Percentiles rank a stretch among this genome's conserved stretches.
Conservation (phyloP, 1,140 invertebrate species). For the Magallana gigas region DNA sequence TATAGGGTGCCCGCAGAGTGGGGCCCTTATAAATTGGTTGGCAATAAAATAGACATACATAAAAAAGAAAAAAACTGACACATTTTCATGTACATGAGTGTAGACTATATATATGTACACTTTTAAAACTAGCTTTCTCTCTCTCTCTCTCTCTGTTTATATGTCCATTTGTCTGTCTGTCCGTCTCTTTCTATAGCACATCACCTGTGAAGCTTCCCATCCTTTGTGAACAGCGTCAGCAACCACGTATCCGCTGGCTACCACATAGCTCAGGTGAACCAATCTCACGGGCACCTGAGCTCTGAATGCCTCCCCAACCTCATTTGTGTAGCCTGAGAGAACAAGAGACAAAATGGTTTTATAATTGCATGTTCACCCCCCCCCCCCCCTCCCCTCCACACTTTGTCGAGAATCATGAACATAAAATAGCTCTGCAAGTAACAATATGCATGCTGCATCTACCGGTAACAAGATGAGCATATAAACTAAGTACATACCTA, state of each 20-base stretch:
- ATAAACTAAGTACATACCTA: conserved; percentile 53
- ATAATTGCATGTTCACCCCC: too few species aligned
- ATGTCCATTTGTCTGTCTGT: neutral
- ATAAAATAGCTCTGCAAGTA: neutral
- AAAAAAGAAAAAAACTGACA: too few species aligned
- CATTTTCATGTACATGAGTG: too few species aligned
- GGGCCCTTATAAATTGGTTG: too few species aligned
- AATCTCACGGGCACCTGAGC: conserved; percentile 86
- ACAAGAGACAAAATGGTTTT: neutral
- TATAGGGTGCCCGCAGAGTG: too few species aligned
- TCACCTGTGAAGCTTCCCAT: conserved; percentile 84
- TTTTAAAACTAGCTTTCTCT: too few species aligned
- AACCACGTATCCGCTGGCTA: conserved; percentile 91
- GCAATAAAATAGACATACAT: too few species aligned
- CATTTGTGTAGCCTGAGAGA: conserved; percentile 93
- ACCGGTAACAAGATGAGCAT: too few species aligned
- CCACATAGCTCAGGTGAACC: conserved; percentile 89
- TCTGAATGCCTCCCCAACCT: conserved; percentile 96
- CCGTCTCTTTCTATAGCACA: neutral
- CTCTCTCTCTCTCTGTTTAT: too few species aligned
- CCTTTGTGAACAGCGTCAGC: conserved; percentile 93
- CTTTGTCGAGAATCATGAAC: neutral
- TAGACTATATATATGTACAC: too few species aligned
- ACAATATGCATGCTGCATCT: too few species aligned
- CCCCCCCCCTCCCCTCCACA: neutral